These are phyloP conservation scores for Chelonus formosanus DNA, from an alignment of 2,888 invertebrate species.

Conservation along the genomic window DNA sequence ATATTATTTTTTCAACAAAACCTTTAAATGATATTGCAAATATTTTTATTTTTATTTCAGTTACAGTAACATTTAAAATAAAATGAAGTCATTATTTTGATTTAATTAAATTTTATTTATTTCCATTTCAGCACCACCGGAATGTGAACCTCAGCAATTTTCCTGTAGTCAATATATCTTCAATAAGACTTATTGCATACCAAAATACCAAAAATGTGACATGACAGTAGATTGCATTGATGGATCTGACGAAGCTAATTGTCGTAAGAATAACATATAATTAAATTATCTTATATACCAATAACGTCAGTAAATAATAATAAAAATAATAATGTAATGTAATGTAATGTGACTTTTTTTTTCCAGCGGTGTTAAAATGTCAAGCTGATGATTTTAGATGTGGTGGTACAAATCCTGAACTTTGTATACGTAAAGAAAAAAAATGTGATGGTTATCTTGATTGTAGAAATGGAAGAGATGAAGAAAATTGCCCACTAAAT, in stretches of 20 bases:
- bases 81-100: no score
- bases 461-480: slow-evolving; percentile 85
- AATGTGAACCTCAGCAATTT: slow-evolving; percentile 90
- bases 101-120: no score
- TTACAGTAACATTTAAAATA: no score
- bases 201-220: slow-evolving; percentile 92
- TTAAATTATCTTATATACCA: slow-evolving; percentile 11
- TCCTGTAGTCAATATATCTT: slow-evolving; percentile 93
- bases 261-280: slow-evolving; percentile 78
- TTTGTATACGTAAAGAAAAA: slow-evolving; percentile 88
- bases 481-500: slow-evolving; percentile 75
- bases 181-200: slow-evolving; percentile 96
- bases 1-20: no score
- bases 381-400: slow-evolving; percentile 89
- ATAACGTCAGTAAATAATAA: neutral
- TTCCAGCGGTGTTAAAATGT: slow-evolving; percentile 87
- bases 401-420: slow-evolving; percentile 72
- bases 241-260: slow-evolving; percentile 93
- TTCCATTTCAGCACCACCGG: slow-evolving; percentile 83
- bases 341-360: slow-evolving; percentile 19
- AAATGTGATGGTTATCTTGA: slow-evolving; percentile 91
- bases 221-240: slow-evolving; percentile 95
- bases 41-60: no score
- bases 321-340: neutral
- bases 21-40: no score